Evolutionary conservation across 2,113 vertebrate species (phyloP).

Genomic region (Apodemus speciosus): DNA sequence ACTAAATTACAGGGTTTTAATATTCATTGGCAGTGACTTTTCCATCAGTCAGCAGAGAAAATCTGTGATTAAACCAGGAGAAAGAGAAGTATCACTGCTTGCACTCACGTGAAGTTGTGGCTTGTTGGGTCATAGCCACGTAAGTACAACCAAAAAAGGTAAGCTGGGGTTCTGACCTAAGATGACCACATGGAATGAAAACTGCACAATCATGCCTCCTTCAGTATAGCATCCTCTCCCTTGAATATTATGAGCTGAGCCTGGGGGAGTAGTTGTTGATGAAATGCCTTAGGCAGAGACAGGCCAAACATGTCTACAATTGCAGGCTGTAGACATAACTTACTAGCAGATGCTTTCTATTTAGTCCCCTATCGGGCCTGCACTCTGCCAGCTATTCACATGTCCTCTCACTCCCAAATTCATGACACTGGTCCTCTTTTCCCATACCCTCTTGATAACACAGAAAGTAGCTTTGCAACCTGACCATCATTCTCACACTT

Average conservation of each 20-base stretch:
- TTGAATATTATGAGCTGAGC: not conserved
- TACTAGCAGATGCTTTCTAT: not conserved
- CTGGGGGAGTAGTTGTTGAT: not conserved
- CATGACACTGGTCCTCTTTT: not conserved
- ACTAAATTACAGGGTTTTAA: conserved; percentile 82
- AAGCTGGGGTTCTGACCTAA: not conserved
- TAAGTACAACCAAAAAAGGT: not conserved
- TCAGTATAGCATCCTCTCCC: not conserved
- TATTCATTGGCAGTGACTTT: conserved; percentile 81
- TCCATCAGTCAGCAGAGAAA: conserved; percentile 72
- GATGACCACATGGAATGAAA: not conserved
- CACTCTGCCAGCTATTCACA: not conserved
- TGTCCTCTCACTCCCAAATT: not conserved
- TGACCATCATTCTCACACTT: not conserved
- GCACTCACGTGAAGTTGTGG: conserved; percentile 33
- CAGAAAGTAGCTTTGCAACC: not conserved
- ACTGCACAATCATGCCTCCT: not conserved
- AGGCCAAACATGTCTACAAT: too few species aligned
- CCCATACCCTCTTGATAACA: not conserved
- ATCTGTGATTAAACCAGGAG: conserved; percentile 63
- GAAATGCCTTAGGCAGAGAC: not conserved
- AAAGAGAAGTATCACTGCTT: not conserved
- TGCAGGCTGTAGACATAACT: not conserved
- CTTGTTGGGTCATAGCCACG: conserved; percentile 41
- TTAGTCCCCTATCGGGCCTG: not conserved